A percentile compares a stretch with the other conserved stretches of the same genome.
Conservation (phyloP, 2,888 invertebrate genomes). For the Tachina lurida region DNA sequence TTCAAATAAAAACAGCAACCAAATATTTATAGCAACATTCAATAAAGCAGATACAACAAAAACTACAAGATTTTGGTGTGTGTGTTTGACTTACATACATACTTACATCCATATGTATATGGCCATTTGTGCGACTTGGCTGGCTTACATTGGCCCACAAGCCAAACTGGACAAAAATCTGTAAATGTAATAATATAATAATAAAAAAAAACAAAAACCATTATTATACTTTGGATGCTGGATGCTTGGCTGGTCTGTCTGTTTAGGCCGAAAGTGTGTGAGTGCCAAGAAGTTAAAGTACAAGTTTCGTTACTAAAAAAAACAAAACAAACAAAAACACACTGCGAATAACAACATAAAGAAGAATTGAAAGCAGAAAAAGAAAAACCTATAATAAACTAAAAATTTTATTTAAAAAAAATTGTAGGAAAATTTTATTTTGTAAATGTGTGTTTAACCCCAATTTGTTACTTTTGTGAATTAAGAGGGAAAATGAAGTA, state of each 20-base stretch:
- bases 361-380: conserved; percentile 13
- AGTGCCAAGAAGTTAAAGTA: conserved; percentile 57
- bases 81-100: conserved; percentile 68
- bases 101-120: too few species aligned
- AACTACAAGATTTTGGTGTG: conserved; percentile 48
- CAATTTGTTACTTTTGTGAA: background rate
- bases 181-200: conserved; percentile 61
- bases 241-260: conserved; percentile 48
- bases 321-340: conserved; percentile 7
- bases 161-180: conserved; percentile 71
- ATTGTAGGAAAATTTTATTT: background rate
- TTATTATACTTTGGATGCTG: conserved; percentile 57
- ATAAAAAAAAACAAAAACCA: conserved; percentile 38
- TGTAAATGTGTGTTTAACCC: background rate
- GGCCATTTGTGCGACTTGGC: conserved; percentile 65
- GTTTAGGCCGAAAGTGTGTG: conserved; percentile 47
- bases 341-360: conserved; percentile 26
- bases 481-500: conserved; percentile 3
- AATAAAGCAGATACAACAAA: conserved; percentile 56
- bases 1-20: conserved; percentile 60
- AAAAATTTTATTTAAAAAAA: conserved; percentile 19
- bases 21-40: conserved; percentile 64
- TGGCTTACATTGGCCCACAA: conserved; percentile 71
- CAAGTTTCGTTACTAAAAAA: conserved; percentile 28
- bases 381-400: conserved; percentile 27